Evolutionary conservation across 2,888 invertebrate species (phyloP), one percentile per base, ranked within the genome.

Genomic region (Chloromyia formosa): DNA sequence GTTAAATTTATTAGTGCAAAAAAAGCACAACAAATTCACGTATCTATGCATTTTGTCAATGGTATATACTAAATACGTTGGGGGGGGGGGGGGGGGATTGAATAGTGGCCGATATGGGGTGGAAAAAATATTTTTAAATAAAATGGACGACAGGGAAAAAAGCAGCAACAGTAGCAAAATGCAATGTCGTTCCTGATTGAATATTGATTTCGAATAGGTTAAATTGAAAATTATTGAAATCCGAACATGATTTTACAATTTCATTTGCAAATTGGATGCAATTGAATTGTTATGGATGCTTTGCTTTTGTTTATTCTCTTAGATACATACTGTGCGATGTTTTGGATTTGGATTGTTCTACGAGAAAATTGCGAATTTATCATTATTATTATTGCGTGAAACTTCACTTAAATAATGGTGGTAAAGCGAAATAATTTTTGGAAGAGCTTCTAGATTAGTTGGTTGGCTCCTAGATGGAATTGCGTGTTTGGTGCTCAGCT

Each of bases 151-250:
- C 10, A 60, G 22, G 20, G 58, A 16, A 60, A 22, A 60, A 60
- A 20, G 23, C 14, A 14, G 60, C 14, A 14, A 12, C 23, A 10
- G 1, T 14, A 16, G 62, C 5, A n/a, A 35, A 40, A 3, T 40
- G n/a, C 62, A 62, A 40, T 35, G 62, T 62, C 62, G 40, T 35
- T 10, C 62, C 4, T 18, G 40, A 62, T 62, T 62, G 62, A 40
- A 62, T 62, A 40, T 62, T 62, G 62, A 62, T 40, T 27, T 62
- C 60, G 16, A 40, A 40, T 40, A 62, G 62, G 4, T 62, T n/a
- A 40, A 69, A 69, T 69, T 69, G 68, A 69, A 69, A 69, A 69
- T 69, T 69, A 69, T 53, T 69, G 68, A 69, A 53, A 53, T 69
- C 5, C 14, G 22, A 69, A 53, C 27, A 27, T 69, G 68, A 69